phyloP scores from a whole-genome alignment of 1,140 invertebrate genomes.

The Drosophila mauritiana region DNA sequence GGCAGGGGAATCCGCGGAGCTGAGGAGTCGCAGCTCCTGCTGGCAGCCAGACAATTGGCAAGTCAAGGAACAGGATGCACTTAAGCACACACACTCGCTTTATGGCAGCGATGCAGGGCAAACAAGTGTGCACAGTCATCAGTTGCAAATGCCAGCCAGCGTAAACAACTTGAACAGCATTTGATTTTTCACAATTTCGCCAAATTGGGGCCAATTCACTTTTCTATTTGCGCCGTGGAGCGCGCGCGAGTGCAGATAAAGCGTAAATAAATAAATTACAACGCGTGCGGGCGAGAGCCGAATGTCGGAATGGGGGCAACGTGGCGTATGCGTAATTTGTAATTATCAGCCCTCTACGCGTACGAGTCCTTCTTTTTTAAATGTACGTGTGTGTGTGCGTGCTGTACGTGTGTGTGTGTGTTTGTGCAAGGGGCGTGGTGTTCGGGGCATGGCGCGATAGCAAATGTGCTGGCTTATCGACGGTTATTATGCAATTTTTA shows the following conservation, averaged over 20 bases:
- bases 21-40: not conserved
- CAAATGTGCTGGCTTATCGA: constrained; percentile 18
- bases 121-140: constrained; percentile 25
- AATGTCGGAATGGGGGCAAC: constrained; percentile 14
- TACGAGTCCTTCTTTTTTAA: not conserved
- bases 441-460: not conserved
- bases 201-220: constrained; percentile 51
- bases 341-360: constrained; percentile 46
- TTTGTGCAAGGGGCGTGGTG: not conserved
- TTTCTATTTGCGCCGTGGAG: constrained; percentile 13
- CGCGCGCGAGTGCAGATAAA: constrained; percentile 27
- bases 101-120: constrained; percentile 11
- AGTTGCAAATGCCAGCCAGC: constrained; percentile 30
- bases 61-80: constrained; percentile 66
- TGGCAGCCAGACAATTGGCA: constrained; percentile 35
- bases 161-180: constrained; percentile 64
- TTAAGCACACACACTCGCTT: constrained; percentile 34
- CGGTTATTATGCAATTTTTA: constrained; percentile 64
- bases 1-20: not conserved
- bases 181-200: constrained; percentile 71
- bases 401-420: not conserved
- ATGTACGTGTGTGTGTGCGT: not conserved
- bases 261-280: constrained; percentile 59
- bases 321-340: constrained; percentile 64
- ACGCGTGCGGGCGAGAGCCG: constrained; percentile 19